phyloP scores from a whole-genome alignment of 2,113 vertebrate genomes.

The Typhlomys cinereus region DNA sequence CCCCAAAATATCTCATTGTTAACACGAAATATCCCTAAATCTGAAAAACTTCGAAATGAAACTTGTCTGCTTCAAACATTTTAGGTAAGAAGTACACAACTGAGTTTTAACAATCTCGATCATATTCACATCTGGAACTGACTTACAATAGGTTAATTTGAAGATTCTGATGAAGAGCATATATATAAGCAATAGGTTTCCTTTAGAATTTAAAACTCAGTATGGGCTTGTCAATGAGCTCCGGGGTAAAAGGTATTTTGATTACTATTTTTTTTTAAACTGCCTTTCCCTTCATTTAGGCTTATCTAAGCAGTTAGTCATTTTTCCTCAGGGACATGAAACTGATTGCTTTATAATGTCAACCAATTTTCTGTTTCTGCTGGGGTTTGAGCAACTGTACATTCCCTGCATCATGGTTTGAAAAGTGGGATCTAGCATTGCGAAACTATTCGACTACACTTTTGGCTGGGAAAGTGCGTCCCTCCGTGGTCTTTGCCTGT shows the following conservation, averaged over 20 bases:
- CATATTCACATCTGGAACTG: not conserved
- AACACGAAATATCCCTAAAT: not conserved
- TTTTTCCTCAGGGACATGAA: conserved; percentile 36
- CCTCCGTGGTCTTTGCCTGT: not conserved
- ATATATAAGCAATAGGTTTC: not conserved
- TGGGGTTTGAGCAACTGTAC: not conserved
- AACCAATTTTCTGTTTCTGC: not conserved
- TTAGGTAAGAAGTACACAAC: not conserved
- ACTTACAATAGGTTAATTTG: not conserved
- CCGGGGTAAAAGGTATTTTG: conserved; percentile 2
- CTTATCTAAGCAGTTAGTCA: not conserved
- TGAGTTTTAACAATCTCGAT: not conserved
- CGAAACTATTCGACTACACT: not conserved
- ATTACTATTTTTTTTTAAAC: not conserved
- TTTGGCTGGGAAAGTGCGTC: not conserved
- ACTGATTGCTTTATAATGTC: not conserved
- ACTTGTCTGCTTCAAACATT: not conserved
- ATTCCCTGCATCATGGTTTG: not conserved
- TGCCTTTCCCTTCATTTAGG: not conserved
- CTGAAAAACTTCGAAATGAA: not conserved
- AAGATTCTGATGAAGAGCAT: conserved; percentile 23
- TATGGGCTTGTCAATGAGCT: not conserved
- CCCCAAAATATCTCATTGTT: not conserved
- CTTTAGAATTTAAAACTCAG: conserved; percentile 12
- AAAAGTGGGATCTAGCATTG: not conserved